phyloP scores from a whole-genome alignment of 2,113 vertebrate species.

The Dolichallabes microphthalmus region DNA sequence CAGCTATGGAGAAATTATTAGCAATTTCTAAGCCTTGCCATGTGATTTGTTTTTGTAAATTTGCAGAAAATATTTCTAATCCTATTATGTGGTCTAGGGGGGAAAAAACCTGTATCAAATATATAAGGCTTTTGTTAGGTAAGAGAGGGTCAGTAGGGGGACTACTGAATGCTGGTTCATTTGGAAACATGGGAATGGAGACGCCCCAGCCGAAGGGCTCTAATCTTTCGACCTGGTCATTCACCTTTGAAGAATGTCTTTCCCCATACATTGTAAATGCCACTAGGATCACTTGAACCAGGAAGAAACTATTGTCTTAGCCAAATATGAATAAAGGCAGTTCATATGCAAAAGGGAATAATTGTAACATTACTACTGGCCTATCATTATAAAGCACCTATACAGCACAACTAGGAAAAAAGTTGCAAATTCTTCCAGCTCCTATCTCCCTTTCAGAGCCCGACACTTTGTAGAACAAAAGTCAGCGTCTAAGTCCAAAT shows the following conservation, averaged over 20 bases:
- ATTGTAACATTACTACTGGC: slow-evolving; percentile 89
- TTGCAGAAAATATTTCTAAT: slow-evolving; percentile 99
- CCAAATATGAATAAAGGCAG: slow-evolving; percentile 78
- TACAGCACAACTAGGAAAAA: slow-evolving; percentile 80
- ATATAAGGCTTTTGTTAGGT: slow-evolving; percentile 91
- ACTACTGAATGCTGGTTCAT: slow-evolving; percentile 82
- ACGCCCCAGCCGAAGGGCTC: slow-evolving; percentile 82
- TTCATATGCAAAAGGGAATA: slow-evolving; percentile 81
- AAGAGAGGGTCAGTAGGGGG: slow-evolving; percentile 81
- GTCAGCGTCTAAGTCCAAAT: slow-evolving; percentile 99
- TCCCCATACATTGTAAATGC: slow-evolving; percentile 79
- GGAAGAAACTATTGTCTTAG: slow-evolving; percentile 75
- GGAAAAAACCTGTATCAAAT: slow-evolving; percentile 86
- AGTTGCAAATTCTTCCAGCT: slow-evolving; percentile 87
- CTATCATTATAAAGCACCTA: slow-evolving; percentile 54
- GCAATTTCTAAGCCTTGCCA: slow-evolving; percentile 96
- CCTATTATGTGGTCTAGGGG: slow-evolving; percentile 90
- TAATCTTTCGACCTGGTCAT: slow-evolving; percentile 82
- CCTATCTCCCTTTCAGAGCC: slow-evolving; percentile 91
- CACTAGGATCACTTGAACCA: slow-evolving; percentile 79
- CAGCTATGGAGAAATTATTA: slow-evolving; percentile 97
- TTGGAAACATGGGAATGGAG: slow-evolving; percentile 89
- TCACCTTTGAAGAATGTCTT: slow-evolving; percentile 84
- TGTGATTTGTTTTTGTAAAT: slow-evolving; percentile 99
- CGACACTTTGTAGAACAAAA: slow-evolving; percentile 93